A percentile compares a stretch with the other conserved stretches of the same genome.
Evolutionary conservation across 2,797 vertebrate genomes (phyloP).

Genomic region (Monodelphis domestica): DNA sequence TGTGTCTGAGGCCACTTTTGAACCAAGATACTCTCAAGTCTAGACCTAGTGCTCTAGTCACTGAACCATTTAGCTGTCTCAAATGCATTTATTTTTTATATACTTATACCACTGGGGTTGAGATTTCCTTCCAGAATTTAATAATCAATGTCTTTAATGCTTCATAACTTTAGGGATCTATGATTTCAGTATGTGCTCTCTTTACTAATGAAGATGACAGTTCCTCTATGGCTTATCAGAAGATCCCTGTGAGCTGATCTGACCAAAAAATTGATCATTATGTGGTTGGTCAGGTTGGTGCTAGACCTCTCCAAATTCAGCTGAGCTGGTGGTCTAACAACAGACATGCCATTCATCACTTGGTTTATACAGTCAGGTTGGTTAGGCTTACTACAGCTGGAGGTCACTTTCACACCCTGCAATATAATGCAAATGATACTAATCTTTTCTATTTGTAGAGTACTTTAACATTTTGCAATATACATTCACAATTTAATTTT

Average conservation of each 20-base stretch:
- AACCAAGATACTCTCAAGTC: too few relatives aligned
- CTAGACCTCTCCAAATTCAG: background rate
- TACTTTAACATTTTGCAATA: background rate
- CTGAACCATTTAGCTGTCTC: too few relatives aligned
- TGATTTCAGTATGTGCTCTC: background rate
- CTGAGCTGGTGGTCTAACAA: background rate
- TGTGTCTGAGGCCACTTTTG: too few relatives aligned
- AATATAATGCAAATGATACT: background rate
- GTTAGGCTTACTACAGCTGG: background rate
- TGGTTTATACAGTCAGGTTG: background rate
- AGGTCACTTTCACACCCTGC: background rate
- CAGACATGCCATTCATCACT: background rate
- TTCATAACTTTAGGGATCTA: background rate
- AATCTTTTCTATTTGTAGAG: background rate
- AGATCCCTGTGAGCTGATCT: background rate
- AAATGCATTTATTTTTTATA: background rate
- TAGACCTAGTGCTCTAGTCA: too few relatives aligned
- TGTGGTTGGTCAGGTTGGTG: background rate
- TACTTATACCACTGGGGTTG: background rate
- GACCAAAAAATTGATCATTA: background rate
- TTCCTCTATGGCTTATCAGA: background rate
- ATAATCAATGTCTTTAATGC: background rate
- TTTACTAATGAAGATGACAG: background rate
- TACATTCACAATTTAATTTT: background rate
- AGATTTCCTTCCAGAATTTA: background rate